phyloP scores from a whole-genome alignment of 2,888 invertebrate genomes.

The Esperia sulphurella region DNA sequence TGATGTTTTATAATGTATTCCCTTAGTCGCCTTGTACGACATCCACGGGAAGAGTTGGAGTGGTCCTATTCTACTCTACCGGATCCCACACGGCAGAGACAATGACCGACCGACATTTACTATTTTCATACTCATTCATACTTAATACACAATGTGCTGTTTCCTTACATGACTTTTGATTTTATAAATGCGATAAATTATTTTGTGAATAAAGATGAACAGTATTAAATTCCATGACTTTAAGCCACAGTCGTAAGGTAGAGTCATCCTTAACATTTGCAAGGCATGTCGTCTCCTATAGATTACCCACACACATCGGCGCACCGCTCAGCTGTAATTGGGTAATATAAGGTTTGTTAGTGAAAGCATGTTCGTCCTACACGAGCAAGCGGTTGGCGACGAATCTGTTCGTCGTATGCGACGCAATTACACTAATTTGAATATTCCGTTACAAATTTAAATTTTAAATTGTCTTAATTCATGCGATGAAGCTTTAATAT shows the following conservation, averaged over 20 bases:
- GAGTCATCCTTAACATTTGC: not conserved
- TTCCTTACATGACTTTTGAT: no score
- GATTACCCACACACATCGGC: conserved; percentile 19
- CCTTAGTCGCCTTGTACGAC: no score
- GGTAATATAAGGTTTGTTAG: conserved; percentile 39
- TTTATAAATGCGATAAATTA: no score
- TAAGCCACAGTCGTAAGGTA: not conserved
- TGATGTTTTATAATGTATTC: no score
- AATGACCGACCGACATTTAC: no score
- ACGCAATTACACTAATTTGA: conserved; percentile 58
- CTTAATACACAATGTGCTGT: no score
- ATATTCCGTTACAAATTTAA: conserved; percentile 56
- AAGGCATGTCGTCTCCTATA: conserved; percentile 14
- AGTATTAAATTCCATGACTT: no score
- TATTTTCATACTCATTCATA: no score
- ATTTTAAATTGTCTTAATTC: conserved; percentile 58
- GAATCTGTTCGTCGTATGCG: conserved; percentile 31
- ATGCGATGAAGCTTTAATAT: conserved; percentile 24
- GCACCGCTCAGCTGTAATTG: conserved; percentile 30
- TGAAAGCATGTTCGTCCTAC: conserved; percentile 54
- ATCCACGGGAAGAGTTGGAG: no score
- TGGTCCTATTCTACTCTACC: no score
- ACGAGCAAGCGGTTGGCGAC: conserved; percentile 28
- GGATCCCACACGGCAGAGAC: no score
- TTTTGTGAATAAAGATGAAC: no score